Evolutionary conservation across 2,888 invertebrate species (phyloP).

Genomic region (Meloe dianella): DNA sequence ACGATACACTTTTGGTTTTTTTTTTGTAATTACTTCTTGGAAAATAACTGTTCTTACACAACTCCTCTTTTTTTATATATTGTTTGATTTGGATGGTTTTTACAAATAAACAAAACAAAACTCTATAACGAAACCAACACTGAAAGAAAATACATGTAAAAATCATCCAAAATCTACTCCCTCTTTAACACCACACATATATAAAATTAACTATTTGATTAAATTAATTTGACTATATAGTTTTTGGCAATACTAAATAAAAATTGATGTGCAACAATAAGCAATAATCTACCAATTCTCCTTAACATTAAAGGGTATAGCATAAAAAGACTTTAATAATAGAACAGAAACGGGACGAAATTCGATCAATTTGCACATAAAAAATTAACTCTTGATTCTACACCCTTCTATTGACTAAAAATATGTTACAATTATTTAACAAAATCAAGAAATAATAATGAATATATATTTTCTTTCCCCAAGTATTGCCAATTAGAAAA

Average conservation of each 20-base stretch:
- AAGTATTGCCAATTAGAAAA: constrained; percentile 26
- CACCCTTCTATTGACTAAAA: constrained; percentile 14
- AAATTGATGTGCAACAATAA: constrained; percentile 18
- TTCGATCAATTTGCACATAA: constrained; percentile 7
- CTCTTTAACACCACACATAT: constrained; percentile 25
- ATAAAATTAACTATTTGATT: constrained; percentile 21
- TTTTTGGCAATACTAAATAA: constrained; percentile 30
- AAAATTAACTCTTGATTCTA: constrained; percentile 18
- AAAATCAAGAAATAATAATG: background rate
- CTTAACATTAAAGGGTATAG: constrained; percentile 13
- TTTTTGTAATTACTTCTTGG: constrained; percentile 59
- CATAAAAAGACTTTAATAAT: background rate
- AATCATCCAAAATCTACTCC: constrained; percentile 34
- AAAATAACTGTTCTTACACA: constrained; percentile 62
- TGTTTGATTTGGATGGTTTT: constrained; percentile 31
- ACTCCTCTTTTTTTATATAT: constrained; percentile 31
- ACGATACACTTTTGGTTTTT: constrained; percentile 50
- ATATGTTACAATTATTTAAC: constrained; percentile 2
- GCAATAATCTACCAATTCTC: constrained; percentile 7
- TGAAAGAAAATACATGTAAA: constrained; percentile 20
- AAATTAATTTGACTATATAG: constrained; percentile 26
- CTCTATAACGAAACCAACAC: background rate
- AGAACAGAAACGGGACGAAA: background rate
- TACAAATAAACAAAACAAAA: constrained; percentile 17
- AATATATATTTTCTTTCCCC: no score